These are phyloP conservation scores for Phoxinus phoxinus DNA, from an alignment of 2,113 vertebrate genomes.

Conservation along the genomic window DNA sequence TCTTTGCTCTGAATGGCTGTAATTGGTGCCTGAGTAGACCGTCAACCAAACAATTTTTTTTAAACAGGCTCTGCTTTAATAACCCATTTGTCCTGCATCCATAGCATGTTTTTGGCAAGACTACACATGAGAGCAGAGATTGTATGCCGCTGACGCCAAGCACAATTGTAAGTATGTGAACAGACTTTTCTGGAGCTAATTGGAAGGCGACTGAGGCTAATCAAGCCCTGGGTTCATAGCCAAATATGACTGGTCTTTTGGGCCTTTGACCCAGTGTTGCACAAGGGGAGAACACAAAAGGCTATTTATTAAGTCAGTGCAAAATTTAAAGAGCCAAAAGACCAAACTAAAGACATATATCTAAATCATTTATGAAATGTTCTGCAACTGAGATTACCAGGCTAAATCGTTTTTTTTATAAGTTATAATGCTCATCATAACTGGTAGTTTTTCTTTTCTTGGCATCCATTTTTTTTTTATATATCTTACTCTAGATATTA, in stretches of 20 bases:
- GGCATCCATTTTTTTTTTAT: neutral
- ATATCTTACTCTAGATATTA: neutral
- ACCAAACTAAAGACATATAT: neutral
- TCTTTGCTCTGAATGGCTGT: conserved; percentile 68
- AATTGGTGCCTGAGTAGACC: conserved; percentile 75
- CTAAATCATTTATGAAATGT: neutral
- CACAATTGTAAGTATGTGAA: conserved; percentile 66
- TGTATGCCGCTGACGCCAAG: conserved; percentile 72
- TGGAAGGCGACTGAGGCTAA: conserved; percentile 46
- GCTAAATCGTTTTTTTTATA: neutral
- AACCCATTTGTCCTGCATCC: conserved; percentile 71
- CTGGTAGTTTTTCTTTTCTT: neutral
- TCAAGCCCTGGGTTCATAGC: conserved; percentile 44
- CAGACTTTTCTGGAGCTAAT: conserved; percentile 47
- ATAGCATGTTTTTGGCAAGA: conserved; percentile 74
- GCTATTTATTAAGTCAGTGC: neutral
- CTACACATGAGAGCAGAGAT: conserved; percentile 72
- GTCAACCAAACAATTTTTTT: conserved; percentile 68
- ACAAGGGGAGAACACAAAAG: conserved; percentile 16
- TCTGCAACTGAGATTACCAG: neutral
- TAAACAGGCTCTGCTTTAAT: conserved; percentile 65
- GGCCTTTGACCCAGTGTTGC: conserved; percentile 27
- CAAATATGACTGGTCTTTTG: conserved; percentile 39
- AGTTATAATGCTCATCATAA: neutral
- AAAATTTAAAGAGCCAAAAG: neutral